These are phyloP conservation scores for Tarsius wallacei DNA, from an alignment of 2,797 vertebrate species.

Conservation along the genomic window DNA sequence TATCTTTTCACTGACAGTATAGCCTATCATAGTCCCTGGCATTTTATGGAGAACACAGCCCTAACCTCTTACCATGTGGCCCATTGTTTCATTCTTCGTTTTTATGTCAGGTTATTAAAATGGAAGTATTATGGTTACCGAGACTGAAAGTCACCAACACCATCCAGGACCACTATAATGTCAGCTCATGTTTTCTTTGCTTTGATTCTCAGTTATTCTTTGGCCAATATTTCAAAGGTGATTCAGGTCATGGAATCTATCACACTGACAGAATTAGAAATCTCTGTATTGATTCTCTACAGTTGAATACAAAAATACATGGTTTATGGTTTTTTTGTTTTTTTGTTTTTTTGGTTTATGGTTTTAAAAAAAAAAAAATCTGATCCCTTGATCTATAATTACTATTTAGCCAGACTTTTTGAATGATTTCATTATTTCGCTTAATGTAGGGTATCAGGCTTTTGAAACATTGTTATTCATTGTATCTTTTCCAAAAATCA, in stretches of 20 bases:
- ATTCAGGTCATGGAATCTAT: neutral
- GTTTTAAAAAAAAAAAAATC: neutral
- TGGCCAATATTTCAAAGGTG: neutral
- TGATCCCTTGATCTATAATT: neutral
- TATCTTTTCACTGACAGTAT: neutral
- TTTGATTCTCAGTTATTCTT: neutral
- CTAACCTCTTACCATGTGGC: neutral
- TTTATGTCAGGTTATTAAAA: neutral
- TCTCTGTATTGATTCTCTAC: neutral
- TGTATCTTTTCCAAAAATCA: neutral
- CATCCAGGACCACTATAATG: neutral
- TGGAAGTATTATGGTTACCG: neutral
- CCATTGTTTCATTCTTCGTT: neutral
- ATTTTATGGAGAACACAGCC: rapidly evolving
- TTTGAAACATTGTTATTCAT: neutral
- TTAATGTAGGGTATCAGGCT: neutral
- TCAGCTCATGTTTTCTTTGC: neutral
- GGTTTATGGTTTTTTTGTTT: neutral
- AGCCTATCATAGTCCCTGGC: no score
- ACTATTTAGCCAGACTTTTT: neutral
- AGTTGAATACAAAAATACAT: neutral
- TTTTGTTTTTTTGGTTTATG: neutral
- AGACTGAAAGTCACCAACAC: neutral
- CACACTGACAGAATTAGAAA: neutral
- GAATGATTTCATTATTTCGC: neutral